Evolutionary conservation across 2,113 vertebrate species (phyloP).

Genomic region (Caranx melampygus): DNA sequence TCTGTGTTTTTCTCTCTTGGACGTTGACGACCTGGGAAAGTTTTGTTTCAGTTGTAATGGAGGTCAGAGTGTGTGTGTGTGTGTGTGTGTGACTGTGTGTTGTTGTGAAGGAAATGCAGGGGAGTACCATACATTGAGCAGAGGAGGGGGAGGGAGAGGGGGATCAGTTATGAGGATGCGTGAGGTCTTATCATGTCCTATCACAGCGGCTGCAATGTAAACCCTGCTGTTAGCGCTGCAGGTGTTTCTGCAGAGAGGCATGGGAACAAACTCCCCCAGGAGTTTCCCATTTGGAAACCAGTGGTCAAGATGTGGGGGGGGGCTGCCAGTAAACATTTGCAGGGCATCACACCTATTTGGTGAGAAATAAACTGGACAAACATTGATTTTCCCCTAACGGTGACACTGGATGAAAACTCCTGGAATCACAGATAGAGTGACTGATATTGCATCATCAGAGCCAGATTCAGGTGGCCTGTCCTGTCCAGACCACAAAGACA

Average conservation of each 20-base stretch:
- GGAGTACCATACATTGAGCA: constrained; percentile 49
- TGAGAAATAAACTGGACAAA: too few relatives aligned
- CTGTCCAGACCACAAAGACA: too few relatives aligned
- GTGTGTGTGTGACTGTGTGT: constrained; percentile 29
- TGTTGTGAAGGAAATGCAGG: constrained; percentile 55
- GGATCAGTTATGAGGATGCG: constrained; percentile 55
- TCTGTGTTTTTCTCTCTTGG: constrained; percentile 75
- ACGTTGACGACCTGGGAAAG: constrained; percentile 79
- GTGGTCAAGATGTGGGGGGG: background rate
- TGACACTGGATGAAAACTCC: background rate
- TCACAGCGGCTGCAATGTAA: constrained; percentile 67
- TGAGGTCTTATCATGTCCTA: constrained; percentile 68
- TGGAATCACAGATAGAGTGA: too few relatives aligned
- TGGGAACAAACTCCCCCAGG: constrained; percentile 80
- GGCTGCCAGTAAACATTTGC: constrained; percentile 15
- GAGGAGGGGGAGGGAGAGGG: constrained; percentile 52
- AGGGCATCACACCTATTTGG: background rate
- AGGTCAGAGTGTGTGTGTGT: constrained; percentile 72
- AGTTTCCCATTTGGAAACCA: constrained; percentile 68
- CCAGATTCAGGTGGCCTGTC: background rate
- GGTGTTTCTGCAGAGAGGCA: constrained; percentile 77
- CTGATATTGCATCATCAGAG: too few relatives aligned
- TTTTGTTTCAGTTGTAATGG: constrained; percentile 80
- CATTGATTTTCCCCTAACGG: background rate
- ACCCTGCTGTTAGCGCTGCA: constrained; percentile 67